Evolutionary conservation across 2,113 vertebrate genomes (phyloP).

Genomic region (Nansenia antarctica): DNA sequence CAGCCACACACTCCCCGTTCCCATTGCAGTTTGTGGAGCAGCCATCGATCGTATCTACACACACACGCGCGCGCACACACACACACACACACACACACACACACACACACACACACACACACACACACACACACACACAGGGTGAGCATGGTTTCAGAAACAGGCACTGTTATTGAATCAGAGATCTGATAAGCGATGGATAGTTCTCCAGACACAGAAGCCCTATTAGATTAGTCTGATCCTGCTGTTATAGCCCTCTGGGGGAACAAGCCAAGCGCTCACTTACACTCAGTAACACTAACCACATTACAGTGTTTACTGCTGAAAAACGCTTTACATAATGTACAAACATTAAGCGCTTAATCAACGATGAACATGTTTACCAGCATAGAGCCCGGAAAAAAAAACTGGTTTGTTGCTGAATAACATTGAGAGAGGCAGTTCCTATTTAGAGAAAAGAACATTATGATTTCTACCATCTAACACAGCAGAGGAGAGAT

Average conservation of each 20-base stretch:
- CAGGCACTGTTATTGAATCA: conserved; percentile 69
- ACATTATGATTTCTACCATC: no score
- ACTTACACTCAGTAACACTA: conserved; percentile 71
- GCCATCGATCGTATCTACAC: conserved; percentile 91
- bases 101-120: conserved; percentile 24
- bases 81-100: conserved; percentile 14
- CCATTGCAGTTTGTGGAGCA: conserved; percentile 95
- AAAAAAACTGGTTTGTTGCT: conserved; percentile 14
- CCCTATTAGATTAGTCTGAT: conserved; percentile 76
- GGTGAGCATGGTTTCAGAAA: conserved; percentile 47
- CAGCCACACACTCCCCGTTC: conserved; percentile 95
- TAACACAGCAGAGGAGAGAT: conserved; percentile 24
- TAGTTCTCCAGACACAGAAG: conserved; percentile 66
- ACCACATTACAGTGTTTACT: conserved; percentile 69
- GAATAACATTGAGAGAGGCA: conserved; percentile 45
- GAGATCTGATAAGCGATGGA: conserved; percentile 73
- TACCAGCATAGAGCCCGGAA: conserved; percentile 46
- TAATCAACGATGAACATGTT: conserved; percentile 64
- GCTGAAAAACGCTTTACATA: conserved; percentile 55
- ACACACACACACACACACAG: conserved; percentile 12
- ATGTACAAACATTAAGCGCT: conserved; percentile 64
- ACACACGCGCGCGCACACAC: conserved; percentile 25
- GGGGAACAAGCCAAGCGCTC: conserved; percentile 69
- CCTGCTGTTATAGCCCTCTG: conserved; percentile 73
- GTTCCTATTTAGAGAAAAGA: conserved; percentile 19